Base-by-base conservation (phyloP, 2,113 vertebrate species). In the Nesoenas mayeri region DNA sequence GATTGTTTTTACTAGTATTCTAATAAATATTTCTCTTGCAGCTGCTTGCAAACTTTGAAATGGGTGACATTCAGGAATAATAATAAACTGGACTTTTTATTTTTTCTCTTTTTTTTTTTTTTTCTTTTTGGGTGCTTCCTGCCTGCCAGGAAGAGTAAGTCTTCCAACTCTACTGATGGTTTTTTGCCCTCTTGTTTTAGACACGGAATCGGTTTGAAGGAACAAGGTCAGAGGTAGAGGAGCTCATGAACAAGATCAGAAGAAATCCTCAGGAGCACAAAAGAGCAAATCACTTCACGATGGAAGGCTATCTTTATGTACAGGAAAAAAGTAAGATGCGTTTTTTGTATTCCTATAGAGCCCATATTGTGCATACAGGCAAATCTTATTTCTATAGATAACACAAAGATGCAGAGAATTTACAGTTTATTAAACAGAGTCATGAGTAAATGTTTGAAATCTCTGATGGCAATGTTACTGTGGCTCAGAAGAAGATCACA, bases 121-220 rank as follows among this genome's bases (percentile, higher is more conserved):
- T 13, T 64, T 69, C 42, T 36, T 47, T 44, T 57, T 31, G 3
- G 4, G 28, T 48, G 14, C 12, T 85, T 62, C 51, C 15, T 53
- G 1, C 47, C 42, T 86, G 4, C 5, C 10, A 34, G n/a, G 22
- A 70, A 56, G 60, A 86, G 7, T 11, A 44, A 54, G 4, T 50
- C 9, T 82, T 61, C 48, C 5, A 2, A 13, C 15, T 15, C 50
- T 79, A 14, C 17, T 56, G 54, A 38, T 64, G 40, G 15, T 3
- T 40, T 92, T 85, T 88, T 71, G 26, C 12, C 11, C 1, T 90
- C 11, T 92, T 12, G 0, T 93, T 97, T 88, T 58, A 99, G 99
- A 99, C 99, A 11, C 98, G 99, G 92, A 99, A 98, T 98, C 99
- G 99, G 77, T 99, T 99, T 91, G 99, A 99, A 96, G 99, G 99